phyloP scores from a whole-genome alignment of 2,113 vertebrate genomes.

The Thomomys bottae region DNA sequence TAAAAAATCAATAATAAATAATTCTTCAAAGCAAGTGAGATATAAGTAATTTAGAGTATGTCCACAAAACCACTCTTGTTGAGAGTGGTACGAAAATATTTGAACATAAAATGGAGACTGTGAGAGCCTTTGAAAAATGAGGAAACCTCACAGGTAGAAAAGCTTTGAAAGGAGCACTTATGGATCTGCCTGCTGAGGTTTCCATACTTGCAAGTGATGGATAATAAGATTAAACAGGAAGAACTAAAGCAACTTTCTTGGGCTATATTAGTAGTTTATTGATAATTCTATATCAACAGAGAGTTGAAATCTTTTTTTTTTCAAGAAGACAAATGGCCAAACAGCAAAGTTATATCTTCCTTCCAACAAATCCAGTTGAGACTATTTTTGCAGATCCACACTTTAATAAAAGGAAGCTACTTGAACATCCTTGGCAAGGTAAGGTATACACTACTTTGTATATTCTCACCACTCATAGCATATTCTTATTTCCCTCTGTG shows the following conservation, averaged over 20 bases:
- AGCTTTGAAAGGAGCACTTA: background rate
- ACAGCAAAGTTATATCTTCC: background rate
- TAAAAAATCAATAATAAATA: constrained; percentile 40
- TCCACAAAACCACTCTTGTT: background rate
- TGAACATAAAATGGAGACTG: background rate
- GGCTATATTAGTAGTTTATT: background rate
- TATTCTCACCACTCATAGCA: background rate
- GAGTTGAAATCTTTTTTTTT: constrained; percentile 23
- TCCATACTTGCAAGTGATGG: background rate
- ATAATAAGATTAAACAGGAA: background rate
- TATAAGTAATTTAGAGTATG: background rate
- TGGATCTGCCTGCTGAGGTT: background rate
- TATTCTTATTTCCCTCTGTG: background rate
- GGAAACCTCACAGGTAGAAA: background rate
- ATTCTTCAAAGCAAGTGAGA: constrained; percentile 30
- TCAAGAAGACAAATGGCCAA: background rate
- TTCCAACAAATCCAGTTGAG: background rate
- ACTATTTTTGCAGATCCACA: background rate
- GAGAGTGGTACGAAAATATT: background rate
- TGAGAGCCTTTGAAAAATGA: background rate
- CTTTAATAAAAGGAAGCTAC: background rate
- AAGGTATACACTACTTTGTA: background rate
- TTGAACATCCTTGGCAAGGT: background rate
- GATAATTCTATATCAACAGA: background rate
- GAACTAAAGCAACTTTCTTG: background rate